Conservation (phyloP, 1,140 invertebrate genomes). For the Drosophila malerkotliana region DNA sequence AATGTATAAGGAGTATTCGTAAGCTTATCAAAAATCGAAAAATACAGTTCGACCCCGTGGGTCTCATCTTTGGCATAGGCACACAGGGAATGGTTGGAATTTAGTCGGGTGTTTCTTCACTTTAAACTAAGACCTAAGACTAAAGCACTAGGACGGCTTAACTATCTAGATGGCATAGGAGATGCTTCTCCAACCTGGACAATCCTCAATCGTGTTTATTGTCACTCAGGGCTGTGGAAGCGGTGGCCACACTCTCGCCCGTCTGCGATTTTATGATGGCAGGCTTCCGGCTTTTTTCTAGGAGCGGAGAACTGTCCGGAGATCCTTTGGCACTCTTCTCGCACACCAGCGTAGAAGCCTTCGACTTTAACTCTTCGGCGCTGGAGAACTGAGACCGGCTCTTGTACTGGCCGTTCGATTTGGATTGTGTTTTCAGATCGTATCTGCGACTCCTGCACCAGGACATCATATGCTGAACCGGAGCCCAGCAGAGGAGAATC, state of each 20-base stretch:
- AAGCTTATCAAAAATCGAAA: conserved; percentile 27
- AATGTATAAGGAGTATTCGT: conserved; percentile 68
- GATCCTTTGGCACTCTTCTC: conserved; percentile 43
- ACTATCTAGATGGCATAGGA: conserved; percentile 53
- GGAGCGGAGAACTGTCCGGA: conserved; percentile 63
- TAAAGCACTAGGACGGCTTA: conserved; percentile 77
- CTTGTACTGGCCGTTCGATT: conserved; percentile 58
- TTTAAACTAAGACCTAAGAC: conserved; percentile 61
- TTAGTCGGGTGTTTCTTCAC: conserved; percentile 18
- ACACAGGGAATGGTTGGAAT: conserved; percentile 43
- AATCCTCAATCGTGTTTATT: conserved; percentile 32
- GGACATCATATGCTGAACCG: conserved; percentile 45
- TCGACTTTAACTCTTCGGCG: conserved; percentile 67
- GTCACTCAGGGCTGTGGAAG: conserved; percentile 54
- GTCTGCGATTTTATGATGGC: conserved; percentile 61
- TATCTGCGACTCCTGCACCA: conserved; percentile 48
- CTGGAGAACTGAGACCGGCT: conserved; percentile 66
- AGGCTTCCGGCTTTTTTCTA: conserved; percentile 31
- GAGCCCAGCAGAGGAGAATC: conserved; percentile 69
- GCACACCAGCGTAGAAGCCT: conserved; percentile 48
- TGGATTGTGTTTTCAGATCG: conserved; percentile 57
- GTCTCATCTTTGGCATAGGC: conserved; percentile 69
- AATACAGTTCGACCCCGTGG: neutral
- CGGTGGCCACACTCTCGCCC: conserved; percentile 59
- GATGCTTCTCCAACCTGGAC: neutral